Evolutionary conservation across 2,797 vertebrate species (phyloP).

Genomic region (Pygocentrus nattereri): DNA sequence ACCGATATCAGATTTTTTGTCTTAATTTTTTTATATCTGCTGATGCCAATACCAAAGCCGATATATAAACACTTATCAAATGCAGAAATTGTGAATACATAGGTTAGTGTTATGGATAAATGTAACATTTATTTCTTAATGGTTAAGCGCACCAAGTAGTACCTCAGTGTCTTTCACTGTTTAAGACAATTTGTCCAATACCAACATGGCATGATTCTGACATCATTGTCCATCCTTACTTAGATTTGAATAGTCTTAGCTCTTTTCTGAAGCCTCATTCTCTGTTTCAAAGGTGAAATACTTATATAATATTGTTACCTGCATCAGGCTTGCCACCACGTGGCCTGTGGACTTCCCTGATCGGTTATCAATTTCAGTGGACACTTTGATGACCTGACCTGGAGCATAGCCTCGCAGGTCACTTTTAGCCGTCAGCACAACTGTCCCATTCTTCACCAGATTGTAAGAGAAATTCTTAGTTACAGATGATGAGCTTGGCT

Average conservation of each 20-base stretch:
- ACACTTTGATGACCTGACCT: constrained; percentile 89
- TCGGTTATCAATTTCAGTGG: constrained; percentile 86
- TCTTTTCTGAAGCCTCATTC: neutral
- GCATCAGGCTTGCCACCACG: constrained; percentile 89
- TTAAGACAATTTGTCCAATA: no score
- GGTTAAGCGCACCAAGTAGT: neutral
- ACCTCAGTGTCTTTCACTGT: no score
- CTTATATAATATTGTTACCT: constrained; percentile 80
- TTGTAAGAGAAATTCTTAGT: constrained; percentile 94
- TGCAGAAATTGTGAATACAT: neutral
- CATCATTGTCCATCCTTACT: no score
- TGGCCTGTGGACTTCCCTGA: constrained; percentile 88
- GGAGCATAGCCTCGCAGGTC: constrained; percentile 90
- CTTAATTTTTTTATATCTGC: no score
- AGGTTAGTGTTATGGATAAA: neutral
- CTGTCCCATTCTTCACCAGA: constrained; percentile 90
- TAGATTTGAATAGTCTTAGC: no score
- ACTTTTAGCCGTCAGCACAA: constrained; percentile 82
- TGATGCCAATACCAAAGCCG: neutral
- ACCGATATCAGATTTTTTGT: no score
- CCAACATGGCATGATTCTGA: no score
- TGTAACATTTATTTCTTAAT: neutral
- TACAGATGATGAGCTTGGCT: constrained; percentile 79
- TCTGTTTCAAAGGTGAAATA: no score
- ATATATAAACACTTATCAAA: neutral